phyloP scores from a whole-genome alignment of 2,888 invertebrate genomes.

The Nephrotoma flavescens region DNA sequence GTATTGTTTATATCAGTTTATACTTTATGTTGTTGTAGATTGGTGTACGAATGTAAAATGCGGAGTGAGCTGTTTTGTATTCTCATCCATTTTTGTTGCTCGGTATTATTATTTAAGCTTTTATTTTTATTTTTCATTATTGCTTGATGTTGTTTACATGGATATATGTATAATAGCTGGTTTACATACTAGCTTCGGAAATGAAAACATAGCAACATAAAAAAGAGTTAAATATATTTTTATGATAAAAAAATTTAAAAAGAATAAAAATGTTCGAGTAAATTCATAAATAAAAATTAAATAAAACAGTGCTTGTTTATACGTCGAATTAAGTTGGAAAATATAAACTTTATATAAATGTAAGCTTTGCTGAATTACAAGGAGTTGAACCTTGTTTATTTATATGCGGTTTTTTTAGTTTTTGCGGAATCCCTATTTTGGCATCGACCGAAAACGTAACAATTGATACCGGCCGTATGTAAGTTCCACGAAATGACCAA shows the following conservation, averaged over 20 bases:
- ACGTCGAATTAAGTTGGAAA: neutral
- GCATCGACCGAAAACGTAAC: too few relatives aligned
- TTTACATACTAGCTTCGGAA: neutral
- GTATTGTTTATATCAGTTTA: neutral
- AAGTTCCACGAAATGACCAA: too few relatives aligned
- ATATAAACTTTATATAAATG: neutral
- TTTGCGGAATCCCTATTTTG: too few relatives aligned
- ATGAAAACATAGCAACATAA: neutral
- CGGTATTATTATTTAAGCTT: neutral
- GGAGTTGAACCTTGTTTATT: neutral
- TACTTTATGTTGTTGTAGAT: neutral
- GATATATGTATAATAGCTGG: neutral
- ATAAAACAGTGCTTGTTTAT: neutral
- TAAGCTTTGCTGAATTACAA: neutral
- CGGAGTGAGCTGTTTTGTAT: neutral
- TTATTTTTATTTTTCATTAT: neutral
- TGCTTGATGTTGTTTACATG: neutral
- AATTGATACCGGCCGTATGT: too few relatives aligned
- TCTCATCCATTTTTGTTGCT: neutral
- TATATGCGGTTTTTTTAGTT: neutral
- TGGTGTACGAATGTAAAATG: neutral
- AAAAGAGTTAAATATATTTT: neutral
- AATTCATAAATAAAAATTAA: neutral
- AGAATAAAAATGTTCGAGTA: neutral
- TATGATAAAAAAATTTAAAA: neutral